Conservation (phyloP, 2,113 vertebrate species). For the Solenodon paradoxus region DNA sequence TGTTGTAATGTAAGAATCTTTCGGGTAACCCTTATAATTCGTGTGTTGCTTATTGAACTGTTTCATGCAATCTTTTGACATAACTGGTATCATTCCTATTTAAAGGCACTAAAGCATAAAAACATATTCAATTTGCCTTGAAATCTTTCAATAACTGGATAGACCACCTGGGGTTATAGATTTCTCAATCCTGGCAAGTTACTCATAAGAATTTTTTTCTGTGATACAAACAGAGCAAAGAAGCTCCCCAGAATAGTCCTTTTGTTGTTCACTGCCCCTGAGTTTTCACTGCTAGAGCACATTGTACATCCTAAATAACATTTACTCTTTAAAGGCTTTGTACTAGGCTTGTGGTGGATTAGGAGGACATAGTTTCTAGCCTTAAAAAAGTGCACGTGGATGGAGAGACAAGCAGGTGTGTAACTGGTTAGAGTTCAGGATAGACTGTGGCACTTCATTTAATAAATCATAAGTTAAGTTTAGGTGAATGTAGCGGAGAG, state of each 20-base stretch:
- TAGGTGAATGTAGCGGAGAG: not conserved
- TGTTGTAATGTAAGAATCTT: too few species aligned
- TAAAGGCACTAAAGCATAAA: not conserved
- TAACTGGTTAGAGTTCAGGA: not conserved
- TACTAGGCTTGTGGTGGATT: not conserved
- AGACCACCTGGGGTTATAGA: not conserved
- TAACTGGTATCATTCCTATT: not conserved
- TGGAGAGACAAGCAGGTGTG: not conserved
- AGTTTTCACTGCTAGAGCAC: not conserved
- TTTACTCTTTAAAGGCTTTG: not conserved
- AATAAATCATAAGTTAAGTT: not conserved
- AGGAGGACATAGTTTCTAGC: not conserved
- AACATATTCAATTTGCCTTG: not conserved
- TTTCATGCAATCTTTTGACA: not conserved
- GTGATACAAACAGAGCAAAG: not conserved
- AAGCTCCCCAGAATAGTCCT: not conserved
- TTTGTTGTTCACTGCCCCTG: not conserved
- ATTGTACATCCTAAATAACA: not conserved
- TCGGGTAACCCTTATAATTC: too few species aligned
- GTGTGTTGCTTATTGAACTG: too few species aligned
- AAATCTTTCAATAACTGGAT: not conserved
- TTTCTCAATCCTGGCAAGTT: not conserved
- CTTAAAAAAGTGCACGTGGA: not conserved
- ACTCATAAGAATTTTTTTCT: not conserved
- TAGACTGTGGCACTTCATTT: not conserved